Evolutionary conservation across 2,113 vertebrate species (phyloP).

Genomic region (Ictidomys tridecemlineatus): DNA sequence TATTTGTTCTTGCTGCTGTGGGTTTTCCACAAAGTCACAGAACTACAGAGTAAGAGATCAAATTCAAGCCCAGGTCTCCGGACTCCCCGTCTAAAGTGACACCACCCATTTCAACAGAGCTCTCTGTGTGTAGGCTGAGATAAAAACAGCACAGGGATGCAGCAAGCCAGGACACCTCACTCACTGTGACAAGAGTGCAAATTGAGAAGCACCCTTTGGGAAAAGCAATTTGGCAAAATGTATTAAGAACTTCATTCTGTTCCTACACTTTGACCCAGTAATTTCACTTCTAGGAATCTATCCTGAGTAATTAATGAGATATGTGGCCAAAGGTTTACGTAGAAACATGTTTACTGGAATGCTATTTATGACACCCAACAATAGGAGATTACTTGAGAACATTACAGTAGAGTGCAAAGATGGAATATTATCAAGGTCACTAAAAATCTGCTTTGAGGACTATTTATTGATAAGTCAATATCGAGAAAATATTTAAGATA

Average conservation of each 20-base stretch:
- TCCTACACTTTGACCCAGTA: conserved; percentile 36
- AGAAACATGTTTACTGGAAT: conserved; percentile 52
- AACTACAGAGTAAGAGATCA: neutral
- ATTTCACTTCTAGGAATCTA: conserved; percentile 52
- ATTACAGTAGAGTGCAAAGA: neutral
- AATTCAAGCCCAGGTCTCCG: neutral
- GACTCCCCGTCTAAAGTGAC: neutral
- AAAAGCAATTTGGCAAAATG: conserved; percentile 26
- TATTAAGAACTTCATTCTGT: neutral
- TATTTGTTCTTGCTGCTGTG: neutral
- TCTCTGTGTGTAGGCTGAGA: neutral
- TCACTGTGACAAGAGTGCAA: neutral
- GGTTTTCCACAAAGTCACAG: neutral
- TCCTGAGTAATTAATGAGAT: conserved; percentile 12
- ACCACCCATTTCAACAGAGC: neutral
- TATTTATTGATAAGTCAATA: neutral
- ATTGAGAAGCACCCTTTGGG: neutral
- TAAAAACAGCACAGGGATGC: neutral
- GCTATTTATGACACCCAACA: neutral
- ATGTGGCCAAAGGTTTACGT: neutral
- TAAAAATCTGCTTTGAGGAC: conserved; percentile 30
- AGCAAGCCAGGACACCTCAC: neutral
- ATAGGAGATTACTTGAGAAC: conserved; percentile 17
- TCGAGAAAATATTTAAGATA: conserved; percentile 7
- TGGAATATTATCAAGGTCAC: neutral